phyloP scores from a whole-genome alignment of 1,140 invertebrate species.

The Dryas iulia region DNA sequence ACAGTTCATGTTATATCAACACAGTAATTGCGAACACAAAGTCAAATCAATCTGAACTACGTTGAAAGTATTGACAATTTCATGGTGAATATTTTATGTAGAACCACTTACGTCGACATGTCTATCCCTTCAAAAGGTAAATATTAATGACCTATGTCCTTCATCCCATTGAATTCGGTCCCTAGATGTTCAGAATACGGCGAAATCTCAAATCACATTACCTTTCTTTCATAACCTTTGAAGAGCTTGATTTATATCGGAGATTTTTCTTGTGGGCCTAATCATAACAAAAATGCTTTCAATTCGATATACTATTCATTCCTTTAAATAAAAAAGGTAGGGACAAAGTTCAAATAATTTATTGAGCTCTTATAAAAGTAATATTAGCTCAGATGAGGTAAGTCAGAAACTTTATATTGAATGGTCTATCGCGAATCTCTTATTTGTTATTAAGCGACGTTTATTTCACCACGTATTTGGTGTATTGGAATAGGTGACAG shows the following conservation, averaged over 20 bases:
- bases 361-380: conserved; percentile 1
- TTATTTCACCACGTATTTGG: neutral
- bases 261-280: conserved; percentile 17
- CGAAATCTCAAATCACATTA: conserved; percentile 20
- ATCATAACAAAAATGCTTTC: conserved; percentile 17
- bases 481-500: neutral
- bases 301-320: conserved; percentile 1
- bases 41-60: neutral
- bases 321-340: neutral
- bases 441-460: neutral
- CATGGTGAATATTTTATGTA: conserved; percentile 7
- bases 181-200: conserved; percentile 14
- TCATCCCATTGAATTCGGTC: conserved; percentile 5
- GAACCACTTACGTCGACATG: conserved; percentile 2
- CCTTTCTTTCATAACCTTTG: conserved; percentile 20
- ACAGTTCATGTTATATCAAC: neutral
- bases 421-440: neutral
- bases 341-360: conserved; percentile 2
- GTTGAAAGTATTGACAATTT: conserved; percentile 4
- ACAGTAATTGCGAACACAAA: neutral
- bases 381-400: neutral
- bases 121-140: conserved; percentile 19
- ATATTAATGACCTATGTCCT: conserved; percentile 20
- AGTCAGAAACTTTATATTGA: neutral
- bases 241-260: conserved; percentile 19